A percentile compares a stretch with the other conserved stretches of the same genome.
These are phyloP conservation scores for Eupithecia exiguata DNA, from an alignment of 2,888 invertebrate species.

Conservation along the genomic window DNA sequence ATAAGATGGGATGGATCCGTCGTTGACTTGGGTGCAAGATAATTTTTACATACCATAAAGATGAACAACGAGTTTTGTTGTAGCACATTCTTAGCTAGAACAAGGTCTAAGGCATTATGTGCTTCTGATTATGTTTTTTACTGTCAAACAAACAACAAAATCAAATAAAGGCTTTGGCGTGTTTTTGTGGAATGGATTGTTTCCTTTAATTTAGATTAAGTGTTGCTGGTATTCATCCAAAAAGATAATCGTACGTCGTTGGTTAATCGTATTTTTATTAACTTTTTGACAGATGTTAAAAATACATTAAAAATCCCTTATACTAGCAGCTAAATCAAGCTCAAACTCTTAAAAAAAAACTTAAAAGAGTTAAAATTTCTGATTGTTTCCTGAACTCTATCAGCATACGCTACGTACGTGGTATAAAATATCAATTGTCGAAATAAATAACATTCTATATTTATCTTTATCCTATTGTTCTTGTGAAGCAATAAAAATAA, in stretches of 20 bases:
- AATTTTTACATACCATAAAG: no score
- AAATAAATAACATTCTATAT: neutral
- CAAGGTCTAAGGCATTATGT: no score
- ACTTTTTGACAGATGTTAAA: neutral
- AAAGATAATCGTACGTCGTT: no score
- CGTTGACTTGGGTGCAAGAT: neutral
- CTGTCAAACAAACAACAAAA: no score
- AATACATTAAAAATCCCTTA: neutral
- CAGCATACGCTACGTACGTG: neutral
- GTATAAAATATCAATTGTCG: neutral
- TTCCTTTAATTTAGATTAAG: neutral
- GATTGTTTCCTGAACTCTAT: neutral
- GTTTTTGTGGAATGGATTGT: neutral
- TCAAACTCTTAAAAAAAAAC: no score
- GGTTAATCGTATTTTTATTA: neutral
- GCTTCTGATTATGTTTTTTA: no score
- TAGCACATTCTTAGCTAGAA: neutral
- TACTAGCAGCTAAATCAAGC: no score
- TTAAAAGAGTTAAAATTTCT: neutral
- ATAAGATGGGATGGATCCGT: neutral
- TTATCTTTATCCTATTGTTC: conserved; percentile 15
- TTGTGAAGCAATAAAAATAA: conserved; percentile 50
- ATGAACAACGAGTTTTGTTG: no score
- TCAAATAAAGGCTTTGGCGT: neutral
- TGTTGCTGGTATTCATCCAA: neutral